phyloP scores from a whole-genome alignment of 1,140 invertebrate genomes.

The Leptoteleia sp. region DNA sequence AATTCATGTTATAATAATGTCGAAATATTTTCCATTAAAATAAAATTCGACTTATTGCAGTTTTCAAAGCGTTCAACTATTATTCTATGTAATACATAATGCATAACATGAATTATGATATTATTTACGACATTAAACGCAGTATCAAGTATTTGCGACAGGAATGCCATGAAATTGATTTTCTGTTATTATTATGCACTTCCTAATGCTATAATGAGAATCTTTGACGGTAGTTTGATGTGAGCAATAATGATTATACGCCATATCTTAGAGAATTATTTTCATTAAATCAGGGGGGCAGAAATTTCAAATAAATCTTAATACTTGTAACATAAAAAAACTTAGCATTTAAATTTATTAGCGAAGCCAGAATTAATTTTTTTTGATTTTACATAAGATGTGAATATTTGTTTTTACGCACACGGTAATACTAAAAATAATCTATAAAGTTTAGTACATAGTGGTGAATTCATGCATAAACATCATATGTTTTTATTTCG shows the following conservation, averaged over 20 bases:
- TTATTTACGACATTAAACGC: conserved; percentile 24
- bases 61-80: background rate
- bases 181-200: conserved; percentile 41
- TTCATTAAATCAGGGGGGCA: conserved; percentile 17
- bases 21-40: background rate
- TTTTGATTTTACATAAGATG: background rate
- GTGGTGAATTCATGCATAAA: too few relatives aligned
- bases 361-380: too few relatives aligned
- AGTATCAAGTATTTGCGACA: conserved; percentile 31
- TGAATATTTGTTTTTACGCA: too few relatives aligned
- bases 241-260: conserved; percentile 33
- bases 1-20: too few relatives aligned
- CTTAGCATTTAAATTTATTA: too few relatives aligned
- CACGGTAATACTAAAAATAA: too few relatives aligned
- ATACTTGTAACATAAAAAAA: too few relatives aligned
- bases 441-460: too few relatives aligned
- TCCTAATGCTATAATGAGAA: conserved; percentile 42
- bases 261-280: conserved; percentile 33
- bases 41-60: background rate
- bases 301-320: conserved; percentile 4
- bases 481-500: too few relatives aligned
- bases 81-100: conserved; percentile 13
- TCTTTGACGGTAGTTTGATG: conserved; percentile 44
- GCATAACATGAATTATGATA: conserved; percentile 6
- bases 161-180: conserved; percentile 46